phyloP scores from a whole-genome alignment of 1,140 invertebrate genomes.

The Metopolophium dirhodum region DNA sequence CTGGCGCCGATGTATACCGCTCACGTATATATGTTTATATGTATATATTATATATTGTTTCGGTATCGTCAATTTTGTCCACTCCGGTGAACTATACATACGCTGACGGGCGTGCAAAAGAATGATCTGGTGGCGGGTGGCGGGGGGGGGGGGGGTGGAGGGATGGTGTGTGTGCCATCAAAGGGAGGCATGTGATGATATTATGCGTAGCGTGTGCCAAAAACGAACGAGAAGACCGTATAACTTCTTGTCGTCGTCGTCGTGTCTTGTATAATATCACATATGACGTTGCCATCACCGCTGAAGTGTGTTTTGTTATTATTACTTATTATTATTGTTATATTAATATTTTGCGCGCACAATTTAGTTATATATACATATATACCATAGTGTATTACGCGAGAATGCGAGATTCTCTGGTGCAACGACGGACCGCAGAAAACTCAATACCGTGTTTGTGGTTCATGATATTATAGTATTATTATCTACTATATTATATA shows the following conservation, averaged over 20 bases:
- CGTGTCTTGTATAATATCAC: background rate
- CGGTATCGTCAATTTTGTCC: constrained; percentile 8
- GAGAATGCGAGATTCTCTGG: too few species aligned
- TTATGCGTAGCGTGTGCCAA: background rate
- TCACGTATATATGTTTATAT: background rate
- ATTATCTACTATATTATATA: background rate
- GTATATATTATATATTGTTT: constrained; percentile 13
- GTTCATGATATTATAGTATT: background rate
- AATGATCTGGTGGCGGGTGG: background rate
- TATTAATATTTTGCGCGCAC: background rate
- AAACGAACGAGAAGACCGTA: background rate
- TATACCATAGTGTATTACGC: background rate
- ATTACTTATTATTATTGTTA: background rate
- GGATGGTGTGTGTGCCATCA: background rate
- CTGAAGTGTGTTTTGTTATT: background rate
- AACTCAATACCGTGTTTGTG: background rate
- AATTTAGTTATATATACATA: background rate
- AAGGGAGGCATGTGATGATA: background rate
- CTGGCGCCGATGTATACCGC: background rate
- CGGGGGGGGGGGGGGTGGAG: too few species aligned
- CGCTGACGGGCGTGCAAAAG: background rate
- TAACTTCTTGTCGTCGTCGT: background rate
- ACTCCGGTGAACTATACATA: background rate
- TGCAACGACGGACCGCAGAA: background rate
- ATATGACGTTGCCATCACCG: background rate